phyloP scores from a whole-genome alignment of 1,140 invertebrate genomes.

The Papilio xuthus region DNA sequence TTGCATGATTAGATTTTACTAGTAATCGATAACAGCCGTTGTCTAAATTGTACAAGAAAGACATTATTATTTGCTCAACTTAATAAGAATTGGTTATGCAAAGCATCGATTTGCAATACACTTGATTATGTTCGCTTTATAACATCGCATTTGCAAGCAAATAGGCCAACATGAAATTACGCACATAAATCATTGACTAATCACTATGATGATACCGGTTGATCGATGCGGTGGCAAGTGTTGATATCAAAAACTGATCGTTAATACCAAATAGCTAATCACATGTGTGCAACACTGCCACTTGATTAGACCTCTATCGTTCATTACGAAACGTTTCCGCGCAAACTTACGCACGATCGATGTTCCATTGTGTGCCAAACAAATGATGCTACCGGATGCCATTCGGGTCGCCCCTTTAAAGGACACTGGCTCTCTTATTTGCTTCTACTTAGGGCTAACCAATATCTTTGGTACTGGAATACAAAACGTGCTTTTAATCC shows the following conservation, averaged over 20 bases:
- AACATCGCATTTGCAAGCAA: conserved; percentile 28
- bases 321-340: conserved; percentile 64
- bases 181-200: conserved; percentile 63
- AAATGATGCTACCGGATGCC: conserved; percentile 68
- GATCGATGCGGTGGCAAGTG: conserved; percentile 60
- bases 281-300: conserved; percentile 51
- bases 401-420: conserved; percentile 63
- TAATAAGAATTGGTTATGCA: conserved; percentile 19
- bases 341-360: conserved; percentile 60
- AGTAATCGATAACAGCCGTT: background rate
- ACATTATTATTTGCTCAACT: conserved; percentile 12
- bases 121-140: conserved; percentile 29
- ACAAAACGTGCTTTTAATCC: conserved; percentile 35
- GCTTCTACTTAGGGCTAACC: conserved; percentile 52
- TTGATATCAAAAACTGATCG: conserved; percentile 50
- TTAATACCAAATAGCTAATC: conserved; percentile 57
- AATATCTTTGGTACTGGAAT: conserved; percentile 18
- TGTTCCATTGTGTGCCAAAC: conserved; percentile 70
- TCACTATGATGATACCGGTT: conserved; percentile 53
- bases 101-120: conserved; percentile 4
- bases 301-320: conserved; percentile 60
- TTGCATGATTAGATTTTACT: background rate
- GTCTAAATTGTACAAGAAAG: conserved; percentile 9
- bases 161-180: conserved; percentile 44
- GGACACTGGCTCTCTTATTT: conserved; percentile 62